phyloP scores from a whole-genome alignment of 2,797 vertebrate genomes.

The Neostethus bicornis region DNA sequence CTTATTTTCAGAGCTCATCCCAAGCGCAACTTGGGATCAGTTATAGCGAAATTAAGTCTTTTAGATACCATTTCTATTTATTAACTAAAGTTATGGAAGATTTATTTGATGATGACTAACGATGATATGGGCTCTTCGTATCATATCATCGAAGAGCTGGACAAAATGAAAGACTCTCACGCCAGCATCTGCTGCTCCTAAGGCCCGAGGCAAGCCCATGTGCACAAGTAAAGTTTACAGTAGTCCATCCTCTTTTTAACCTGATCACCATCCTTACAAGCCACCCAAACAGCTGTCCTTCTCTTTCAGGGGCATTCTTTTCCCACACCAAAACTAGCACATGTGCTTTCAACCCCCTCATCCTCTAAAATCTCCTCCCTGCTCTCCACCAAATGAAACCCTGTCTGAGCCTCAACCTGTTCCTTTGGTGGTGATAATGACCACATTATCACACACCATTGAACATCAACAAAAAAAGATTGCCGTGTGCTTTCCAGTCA shows the following conservation, averaged over 20 bases:
- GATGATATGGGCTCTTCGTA: too few relatives aligned
- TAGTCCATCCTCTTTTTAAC: constrained; percentile 80
- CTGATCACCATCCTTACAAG: constrained; percentile 83
- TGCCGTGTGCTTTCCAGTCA: constrained; percentile 90
- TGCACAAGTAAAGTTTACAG: constrained; percentile 76
- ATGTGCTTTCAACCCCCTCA: constrained; percentile 59
- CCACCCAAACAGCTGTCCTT: constrained; percentile 94
- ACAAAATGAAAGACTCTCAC: constrained; percentile 52
- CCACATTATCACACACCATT: constrained; percentile 95
- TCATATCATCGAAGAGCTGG: not conserved
- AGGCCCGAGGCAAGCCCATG: constrained; percentile 49
- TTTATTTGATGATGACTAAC: too few relatives aligned
- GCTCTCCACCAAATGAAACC: constrained; percentile 80
- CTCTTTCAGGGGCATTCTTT: constrained; percentile 87
- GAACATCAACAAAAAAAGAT: constrained; percentile 92
- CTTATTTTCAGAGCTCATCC: too few relatives aligned
- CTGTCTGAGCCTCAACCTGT: constrained; percentile 96
- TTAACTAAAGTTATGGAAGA: too few relatives aligned
- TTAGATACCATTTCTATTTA: too few relatives aligned
- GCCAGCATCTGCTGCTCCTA: constrained; percentile 6
- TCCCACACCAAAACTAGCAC: constrained; percentile 75
- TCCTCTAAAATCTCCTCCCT: too few relatives aligned
- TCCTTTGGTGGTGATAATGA: constrained; percentile 93
- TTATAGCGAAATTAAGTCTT: too few relatives aligned
- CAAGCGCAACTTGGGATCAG: too few relatives aligned